Percentiles rank a stretch among this genome's conserved stretches.
Evolutionary conservation across 2,113 vertebrate genomes (phyloP).

Genomic region (Macrotis lagotis): DNA sequence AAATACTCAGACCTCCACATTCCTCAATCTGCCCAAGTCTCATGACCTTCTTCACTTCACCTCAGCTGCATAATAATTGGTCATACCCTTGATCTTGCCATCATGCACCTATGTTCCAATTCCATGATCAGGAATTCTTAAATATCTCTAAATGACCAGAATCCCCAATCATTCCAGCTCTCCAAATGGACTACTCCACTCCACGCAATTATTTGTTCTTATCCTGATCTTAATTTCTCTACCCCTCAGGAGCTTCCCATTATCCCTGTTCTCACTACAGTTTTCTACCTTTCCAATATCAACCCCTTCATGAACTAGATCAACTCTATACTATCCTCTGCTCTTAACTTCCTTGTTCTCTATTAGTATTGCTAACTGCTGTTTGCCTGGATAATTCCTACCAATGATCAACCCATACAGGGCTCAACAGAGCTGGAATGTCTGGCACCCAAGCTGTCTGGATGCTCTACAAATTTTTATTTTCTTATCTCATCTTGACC

Average conservation of each 20-base stretch:
- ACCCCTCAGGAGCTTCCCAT: neutral
- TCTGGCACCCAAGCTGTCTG: neutral
- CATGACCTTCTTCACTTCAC: neutral
- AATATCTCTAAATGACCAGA: neutral
- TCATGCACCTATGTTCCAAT: neutral
- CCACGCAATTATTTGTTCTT: neutral
- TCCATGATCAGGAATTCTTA: neutral
- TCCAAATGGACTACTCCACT: neutral
- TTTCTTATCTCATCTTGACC: neutral
- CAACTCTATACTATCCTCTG: neutral
- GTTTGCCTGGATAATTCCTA: neutral
- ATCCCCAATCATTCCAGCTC: neutral
- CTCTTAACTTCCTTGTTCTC: neutral
- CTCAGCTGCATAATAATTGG: neutral
- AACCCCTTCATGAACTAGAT: neutral
- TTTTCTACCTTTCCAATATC: neutral
- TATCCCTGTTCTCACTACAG: neutral
- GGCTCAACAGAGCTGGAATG: neutral
- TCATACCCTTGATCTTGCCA: neutral
- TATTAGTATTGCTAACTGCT: neutral
- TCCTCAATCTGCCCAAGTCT: neutral
- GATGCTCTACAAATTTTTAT: neutral
- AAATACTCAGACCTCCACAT: neutral
- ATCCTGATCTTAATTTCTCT: neutral
- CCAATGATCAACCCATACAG: neutral